Conservation (phyloP, 2,113 vertebrate genomes). For the Emydocephalus ijimae region DNA sequence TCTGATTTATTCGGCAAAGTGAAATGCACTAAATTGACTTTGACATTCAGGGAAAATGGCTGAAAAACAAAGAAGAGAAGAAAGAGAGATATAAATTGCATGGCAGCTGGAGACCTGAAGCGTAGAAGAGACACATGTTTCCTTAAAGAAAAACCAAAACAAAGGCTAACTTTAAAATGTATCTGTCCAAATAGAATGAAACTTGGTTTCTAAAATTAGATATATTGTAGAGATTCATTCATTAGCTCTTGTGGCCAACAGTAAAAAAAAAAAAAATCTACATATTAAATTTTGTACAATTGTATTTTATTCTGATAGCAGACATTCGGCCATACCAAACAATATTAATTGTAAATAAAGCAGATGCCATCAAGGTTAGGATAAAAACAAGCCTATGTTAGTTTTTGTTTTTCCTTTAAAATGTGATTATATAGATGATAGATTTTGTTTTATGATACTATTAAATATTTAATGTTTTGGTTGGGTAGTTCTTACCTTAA, state of each 20-base stretch:
- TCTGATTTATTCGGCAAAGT: conserved; percentile 87
- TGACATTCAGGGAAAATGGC: conserved; percentile 88
- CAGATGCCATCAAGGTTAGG: conserved; percentile 22
- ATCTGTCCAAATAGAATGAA: conserved; percentile 49
- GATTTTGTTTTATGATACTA: not conserved
- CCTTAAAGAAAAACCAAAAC: conserved; percentile 5
- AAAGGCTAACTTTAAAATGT: conserved; percentile 59
- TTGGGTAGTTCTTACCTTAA: not conserved
- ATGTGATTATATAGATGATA: conserved; percentile 33
- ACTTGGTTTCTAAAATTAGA: conserved; percentile 57
- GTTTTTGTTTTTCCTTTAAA: conserved; percentile 46
- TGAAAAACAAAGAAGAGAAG: conserved; percentile 77
- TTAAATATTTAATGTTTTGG: conserved; percentile 9
- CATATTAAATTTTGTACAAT: not conserved
- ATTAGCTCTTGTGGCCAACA: not conserved
- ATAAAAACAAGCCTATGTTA: conserved; percentile 48
- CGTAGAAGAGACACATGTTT: conserved; percentile 66
- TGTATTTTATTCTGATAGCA: conserved; percentile 42
- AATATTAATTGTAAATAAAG: conserved; percentile 58
- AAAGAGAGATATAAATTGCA: conserved; percentile 78
- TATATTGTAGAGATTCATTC: conserved; percentile 40
- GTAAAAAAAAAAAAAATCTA: not conserved
- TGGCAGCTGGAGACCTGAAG: conserved; percentile 72
- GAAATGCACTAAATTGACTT: conserved; percentile 95
- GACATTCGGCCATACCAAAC: conserved; percentile 55